Evolutionary conservation across 2,797 vertebrate genomes (phyloP).

Genomic region (Furcifer pardalis): DNA sequence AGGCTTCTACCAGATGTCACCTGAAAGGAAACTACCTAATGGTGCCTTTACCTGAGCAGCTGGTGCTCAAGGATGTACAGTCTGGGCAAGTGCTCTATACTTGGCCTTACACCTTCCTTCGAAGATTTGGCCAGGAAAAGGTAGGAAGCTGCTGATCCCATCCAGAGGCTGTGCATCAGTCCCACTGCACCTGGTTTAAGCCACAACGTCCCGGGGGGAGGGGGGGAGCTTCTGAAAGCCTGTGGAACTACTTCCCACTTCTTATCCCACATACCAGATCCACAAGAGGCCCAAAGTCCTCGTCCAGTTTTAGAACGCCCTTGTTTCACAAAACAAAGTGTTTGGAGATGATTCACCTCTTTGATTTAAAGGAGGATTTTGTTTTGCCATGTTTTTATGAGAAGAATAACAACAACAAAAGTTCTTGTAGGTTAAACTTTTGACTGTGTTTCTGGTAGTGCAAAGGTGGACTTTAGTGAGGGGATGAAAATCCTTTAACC

Average conservation of each 20-base stretch:
- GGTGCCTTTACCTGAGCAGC: slow-evolving; percentile 71
- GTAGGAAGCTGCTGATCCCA: slow-evolving; percentile 68
- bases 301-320: no score
- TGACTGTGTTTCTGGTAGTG: no score
- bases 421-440: no score
- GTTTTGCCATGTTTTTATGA: no score
- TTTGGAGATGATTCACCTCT: no score
- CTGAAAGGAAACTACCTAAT: slow-evolving; percentile 84
- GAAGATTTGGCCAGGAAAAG: slow-evolving; percentile 88
- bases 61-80: slow-evolving; percentile 73
- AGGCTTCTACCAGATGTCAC: slow-evolving; percentile 80
- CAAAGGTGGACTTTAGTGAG: background rate
- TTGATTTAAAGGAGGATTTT: no score
- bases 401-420: no score
- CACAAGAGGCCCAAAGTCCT: no score
- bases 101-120: slow-evolving; percentile 87
- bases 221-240: no score
- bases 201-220: no score
- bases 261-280: background rate
- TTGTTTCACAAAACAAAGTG: no score
- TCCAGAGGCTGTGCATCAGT: background rate
- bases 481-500: background rate
- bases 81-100: slow-evolving; percentile 71
- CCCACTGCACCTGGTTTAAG: no score
- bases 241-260: background rate